Evolutionary conservation across 2,888 invertebrate species (phyloP).

Genomic region (Drosophila infuscata): DNA sequence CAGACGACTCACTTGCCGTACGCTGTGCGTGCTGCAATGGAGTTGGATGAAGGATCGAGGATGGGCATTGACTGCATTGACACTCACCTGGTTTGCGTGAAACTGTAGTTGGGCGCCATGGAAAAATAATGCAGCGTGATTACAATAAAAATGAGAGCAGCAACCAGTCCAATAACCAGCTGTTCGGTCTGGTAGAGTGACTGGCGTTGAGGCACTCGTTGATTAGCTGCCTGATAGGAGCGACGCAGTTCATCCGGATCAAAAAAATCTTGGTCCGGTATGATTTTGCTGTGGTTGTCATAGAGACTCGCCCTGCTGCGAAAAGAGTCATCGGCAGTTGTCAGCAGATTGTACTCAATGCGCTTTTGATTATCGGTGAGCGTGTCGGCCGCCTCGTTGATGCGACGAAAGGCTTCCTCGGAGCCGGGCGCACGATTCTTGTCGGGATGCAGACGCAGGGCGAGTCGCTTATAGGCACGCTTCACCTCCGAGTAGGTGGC

Average conservation of each 20-base stretch:
- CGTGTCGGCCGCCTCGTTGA: conserved; percentile 93
- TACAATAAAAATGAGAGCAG: conserved; percentile 92
- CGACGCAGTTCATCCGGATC: conserved; percentile 85
- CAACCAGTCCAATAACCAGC: conserved; percentile 64
- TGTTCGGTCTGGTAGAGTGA: conserved; percentile 66
- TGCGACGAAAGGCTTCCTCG: conserved; percentile 92
- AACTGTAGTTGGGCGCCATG: conserved; percentile 92
- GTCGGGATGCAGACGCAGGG: conserved; percentile 93
- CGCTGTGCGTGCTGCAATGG: conserved; percentile 69
- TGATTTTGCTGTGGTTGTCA: background rate
- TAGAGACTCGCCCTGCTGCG: conserved; percentile 87
- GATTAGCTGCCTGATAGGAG: conserved; percentile 76
- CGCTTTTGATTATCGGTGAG: conserved; percentile 90
- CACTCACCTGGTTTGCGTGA: conserved; percentile 88
- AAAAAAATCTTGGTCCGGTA: conserved; percentile 5
- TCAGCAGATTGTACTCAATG: conserved; percentile 89
- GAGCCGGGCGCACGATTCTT: conserved; percentile 93
- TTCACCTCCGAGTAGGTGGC: conserved; percentile 89
- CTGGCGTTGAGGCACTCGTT: conserved; percentile 75
- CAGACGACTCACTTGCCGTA: conserved; percentile 90
- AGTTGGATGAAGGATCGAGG: background rate
- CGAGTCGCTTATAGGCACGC: conserved; percentile 90
- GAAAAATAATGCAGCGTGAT: conserved; percentile 57
- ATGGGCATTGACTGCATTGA: background rate
- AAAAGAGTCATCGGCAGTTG: conserved; percentile 39